Evolutionary conservation across 35 echinoderm and acorn worm genomes (phyloP), one percentile per base, ranked within the genome.

Genomic region (Anneissia japonica): DNA sequence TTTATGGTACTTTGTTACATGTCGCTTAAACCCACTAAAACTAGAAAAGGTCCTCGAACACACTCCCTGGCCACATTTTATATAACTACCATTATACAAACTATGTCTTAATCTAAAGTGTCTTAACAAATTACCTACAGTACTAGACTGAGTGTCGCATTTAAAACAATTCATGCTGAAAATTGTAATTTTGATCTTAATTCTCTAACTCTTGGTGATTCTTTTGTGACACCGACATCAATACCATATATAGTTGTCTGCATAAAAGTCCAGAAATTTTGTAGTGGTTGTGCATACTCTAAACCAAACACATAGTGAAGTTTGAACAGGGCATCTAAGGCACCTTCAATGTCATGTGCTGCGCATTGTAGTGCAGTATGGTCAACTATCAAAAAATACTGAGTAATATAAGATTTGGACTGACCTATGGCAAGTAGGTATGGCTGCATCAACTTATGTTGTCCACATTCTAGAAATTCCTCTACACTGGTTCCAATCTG

Each of bases 31-130:
- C 35, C 88, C 88, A 84, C 38, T 74, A 84, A 77, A 90, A 34
- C 74, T 75, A 78, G 83, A 77, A 84, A 90, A 90, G n/a, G 82
- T 84, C 32, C 80, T 73, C 10, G 72, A 73, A 31, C 88, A 84
- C 34, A 39, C 88, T 46, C 88, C 81, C 36, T 90, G 81, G 26
- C 88, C 74, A 84, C 56, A 85, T 21, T 14, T 75, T 72, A 64
- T 74, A 23, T 11, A 64, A 64, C 17, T 38, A 74, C 83, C 83
- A 85, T 85, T 56, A 85, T 85, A 85, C 30, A 85, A 37, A 19
- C 83, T 72, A 74, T 85, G 83, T 13, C 51, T 72, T 34, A 85
- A 56, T 33, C 83, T 30, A 32, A 85, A 74, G 39, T 85, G 83
- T 31, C 74, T 30, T 28, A 46, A 75, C n/a, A 85, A 34, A 72